Conservation (phyloP, 1,140 invertebrate species). For the Onthophagus taurus region DNA sequence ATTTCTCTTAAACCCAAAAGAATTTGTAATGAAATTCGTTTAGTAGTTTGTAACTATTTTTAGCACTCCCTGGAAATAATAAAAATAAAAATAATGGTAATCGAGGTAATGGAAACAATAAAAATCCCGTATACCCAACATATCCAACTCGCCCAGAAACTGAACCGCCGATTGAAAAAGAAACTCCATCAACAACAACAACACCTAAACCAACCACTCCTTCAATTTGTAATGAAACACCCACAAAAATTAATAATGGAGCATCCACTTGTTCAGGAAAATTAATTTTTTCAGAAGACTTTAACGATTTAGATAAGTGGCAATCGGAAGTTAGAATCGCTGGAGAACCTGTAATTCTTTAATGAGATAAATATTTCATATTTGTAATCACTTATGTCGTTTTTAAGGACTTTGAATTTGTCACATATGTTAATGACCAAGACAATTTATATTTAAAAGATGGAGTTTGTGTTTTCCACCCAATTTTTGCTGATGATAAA, state of each 20-base stretch:
- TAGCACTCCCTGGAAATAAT: no score
- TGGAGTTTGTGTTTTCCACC: constrained; percentile 51
- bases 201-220: neutral
- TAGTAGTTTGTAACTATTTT: no score
- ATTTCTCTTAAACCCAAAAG: no score
- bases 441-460: constrained; percentile 47
- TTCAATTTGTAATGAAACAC: constrained; percentile 10
- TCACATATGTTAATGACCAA: constrained; percentile 51
- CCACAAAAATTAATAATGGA: constrained; percentile 22
- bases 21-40: no score
- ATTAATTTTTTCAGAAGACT: constrained; percentile 35
- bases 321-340: constrained; percentile 41
- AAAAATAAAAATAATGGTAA: constrained; percentile 10
- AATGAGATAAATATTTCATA: neutral
- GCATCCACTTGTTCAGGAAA: constrained; percentile 26
- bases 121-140: no score
- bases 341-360: constrained; percentile 30
- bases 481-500: constrained; percentile 46
- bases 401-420: constrained; percentile 54
- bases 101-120: constrained; percentile 4
- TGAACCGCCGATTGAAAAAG: no score
- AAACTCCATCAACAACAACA: constrained; percentile 1
- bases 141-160: no score
- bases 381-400: no score
- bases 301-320: constrained; percentile 36